phyloP scores from a whole-genome alignment of 2,888 invertebrate species.

The Enchytraeus crypticus region DNA sequence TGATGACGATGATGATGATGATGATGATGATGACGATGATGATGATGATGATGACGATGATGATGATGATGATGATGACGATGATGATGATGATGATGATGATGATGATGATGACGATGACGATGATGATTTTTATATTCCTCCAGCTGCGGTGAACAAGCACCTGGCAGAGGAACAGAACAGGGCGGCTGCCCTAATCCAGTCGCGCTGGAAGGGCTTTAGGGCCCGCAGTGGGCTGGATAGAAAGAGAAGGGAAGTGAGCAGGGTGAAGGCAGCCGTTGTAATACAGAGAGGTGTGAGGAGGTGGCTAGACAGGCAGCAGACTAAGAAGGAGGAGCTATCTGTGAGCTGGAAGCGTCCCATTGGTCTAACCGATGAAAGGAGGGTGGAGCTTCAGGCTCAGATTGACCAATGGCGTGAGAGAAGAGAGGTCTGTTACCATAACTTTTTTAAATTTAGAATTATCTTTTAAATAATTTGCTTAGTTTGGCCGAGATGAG shows the following conservation, averaged over 20 bases:
- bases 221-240: slow-evolving; percentile 30
- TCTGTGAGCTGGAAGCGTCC: slow-evolving; percentile 36
- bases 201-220: slow-evolving; percentile 41
- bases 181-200: slow-evolving; percentile 40
- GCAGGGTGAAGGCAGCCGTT: slow-evolving; percentile 35
- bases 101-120: neutral
- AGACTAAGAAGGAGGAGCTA: slow-evolving; percentile 31
- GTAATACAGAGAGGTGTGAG: slow-evolving; percentile 40
- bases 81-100: neutral
- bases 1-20: neutral
- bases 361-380: slow-evolving; percentile 40
- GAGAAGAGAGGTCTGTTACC: slow-evolving; percentile 33
- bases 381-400: slow-evolving; percentile 39
- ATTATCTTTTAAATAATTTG: too few species aligned
- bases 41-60: neutral
- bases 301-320: slow-evolving; percentile 37
- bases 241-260: slow-evolving; percentile 26
- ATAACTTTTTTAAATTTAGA: too few species aligned
- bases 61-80: slow-evolving; percentile 3
- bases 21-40: neutral
- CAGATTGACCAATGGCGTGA: slow-evolving; percentile 38
- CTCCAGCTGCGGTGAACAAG: slow-evolving; percentile 36
- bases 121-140: too few species aligned
- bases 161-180: slow-evolving; percentile 38
- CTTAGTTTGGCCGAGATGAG: too few species aligned